Evolutionary conservation across 1,140 invertebrate genomes (phyloP), one percentile per base, ranked within the genome.

Genomic region (Vanessa atalanta): DNA sequence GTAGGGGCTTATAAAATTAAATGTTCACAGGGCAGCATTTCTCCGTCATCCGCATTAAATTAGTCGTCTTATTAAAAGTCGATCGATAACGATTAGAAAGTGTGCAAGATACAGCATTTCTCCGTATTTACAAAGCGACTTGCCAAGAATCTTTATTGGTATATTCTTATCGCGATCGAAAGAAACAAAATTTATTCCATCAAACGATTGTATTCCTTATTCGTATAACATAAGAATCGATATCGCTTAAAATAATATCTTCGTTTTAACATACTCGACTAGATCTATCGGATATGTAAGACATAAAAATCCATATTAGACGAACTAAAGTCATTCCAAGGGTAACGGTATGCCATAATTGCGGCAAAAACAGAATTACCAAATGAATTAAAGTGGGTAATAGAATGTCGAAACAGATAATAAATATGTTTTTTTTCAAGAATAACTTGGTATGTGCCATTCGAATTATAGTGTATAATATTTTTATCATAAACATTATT

Each of bases 241-340:
- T 66, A 65, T 75, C 20, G 67, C 68, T 37, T 75, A 31, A 31
- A 12, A 26, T 16, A 20, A 69, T 20, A 60, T 26, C 23, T 3
- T 60, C 1, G 20, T 6, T 26, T 11, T 23, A 11, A 26, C 55
- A 26, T 6, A 26, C 6, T 23, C 8, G 55, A 51, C n/a, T 26
- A 14, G 23, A 47, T n/a, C 16, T 48, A 47, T 70, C 69, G 61
- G 70, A 65, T 65, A 60, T 71, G 67, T 72, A 26, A 57, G 65
- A 51, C 60, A 79, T 73, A 71, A 71, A 73, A 79, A 76, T 73
- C 77, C 77, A 73, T 79, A 79, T 79, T 76, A 71, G 74, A 76
- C 23, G 48, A 63, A 69, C 65, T 57, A 60, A 68, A 71, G 70
- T 53, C 70, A 76, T 73, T 76, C 69, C 48, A 69, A 73, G 51